A percentile compares a stretch with the other conserved stretches of the same genome.
Evolutionary conservation across 2,113 vertebrate genomes (phyloP).

Genomic region (Rhinopomastus cyanomelas): DNA sequence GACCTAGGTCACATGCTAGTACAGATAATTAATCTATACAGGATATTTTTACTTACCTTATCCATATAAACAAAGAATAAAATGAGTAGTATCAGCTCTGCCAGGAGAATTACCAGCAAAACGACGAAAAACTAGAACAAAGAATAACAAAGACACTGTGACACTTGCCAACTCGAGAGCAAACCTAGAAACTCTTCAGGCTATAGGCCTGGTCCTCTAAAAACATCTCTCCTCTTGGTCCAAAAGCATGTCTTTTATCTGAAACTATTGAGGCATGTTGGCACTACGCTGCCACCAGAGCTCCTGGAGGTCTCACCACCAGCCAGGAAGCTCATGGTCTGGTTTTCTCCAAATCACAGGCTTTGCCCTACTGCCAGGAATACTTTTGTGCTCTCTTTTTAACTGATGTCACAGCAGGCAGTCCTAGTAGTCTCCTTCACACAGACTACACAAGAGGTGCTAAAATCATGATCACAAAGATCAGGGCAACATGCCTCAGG

Average conservation of each 20-base stretch:
- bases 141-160: constrained; percentile 12
- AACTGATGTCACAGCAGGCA: neutral
- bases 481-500: neutral
- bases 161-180: neutral
- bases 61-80: constrained; percentile 98
- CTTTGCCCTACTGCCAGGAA: neutral
- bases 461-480: neutral
- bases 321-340: neutral
- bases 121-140: constrained; percentile 93
- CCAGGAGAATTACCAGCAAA: constrained; percentile 92
- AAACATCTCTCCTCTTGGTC: neutral
- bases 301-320: neutral
- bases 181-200: neutral
- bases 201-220: neutral
- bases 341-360: neutral
- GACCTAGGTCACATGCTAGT: neutral
- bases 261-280: neutral
- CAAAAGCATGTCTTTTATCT: neutral
- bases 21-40: neutral
- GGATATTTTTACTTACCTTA: constrained; percentile 83
- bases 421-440: neutral
- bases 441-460: neutral
- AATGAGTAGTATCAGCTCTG: constrained; percentile 92
- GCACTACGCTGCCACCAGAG: neutral
- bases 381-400: neutral